Evolutionary conservation across 2,888 invertebrate species (phyloP), one percentile per base, ranked within the genome.

Genomic region (Nomada goodeniana): DNA sequence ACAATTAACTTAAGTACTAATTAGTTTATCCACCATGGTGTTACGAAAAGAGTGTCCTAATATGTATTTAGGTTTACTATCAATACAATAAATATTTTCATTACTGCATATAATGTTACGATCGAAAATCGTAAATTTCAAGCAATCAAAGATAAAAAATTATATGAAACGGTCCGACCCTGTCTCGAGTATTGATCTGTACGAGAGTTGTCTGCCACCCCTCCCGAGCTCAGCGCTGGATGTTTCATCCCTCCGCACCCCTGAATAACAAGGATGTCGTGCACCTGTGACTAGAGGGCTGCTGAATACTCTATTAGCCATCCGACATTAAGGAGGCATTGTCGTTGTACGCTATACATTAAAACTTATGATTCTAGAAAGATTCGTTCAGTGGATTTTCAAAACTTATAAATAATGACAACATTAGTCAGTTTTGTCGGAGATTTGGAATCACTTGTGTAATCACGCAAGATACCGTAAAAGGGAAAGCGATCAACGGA

Each of bases 151-250:
- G 52, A 13, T 76, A 70, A 79, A 85, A 76, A 82, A 70, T 69
- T 65, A 64, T 76, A 61, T 67, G 74, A 82, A 74, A 80, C 65
- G 64, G 61, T 81, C 85, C 88, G 83, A 88, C 89, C 89, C 88
- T 89, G 87, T 79, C 87, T 83, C 80, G 83, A 89, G 89, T 90
- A 90, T 90, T 90, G 90, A 90, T 90, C 88, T 89, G 84, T 78
- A 83, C 78, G 87, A 86, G 86, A 89, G 87, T 88, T 82, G 89
- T 89, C 85, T 88, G 86, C 85, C 83, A 70, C 89, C 86, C 86
- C 89, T 79, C 85, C 79, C 83, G 57, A 67, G 73, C 71, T 77
- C 74, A 80, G 80, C 57, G 75, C 76, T 85, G 71, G 83, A 85
- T 78, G 80, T 76, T 85, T 84, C 86, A 86, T 86, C 85, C 83